phyloP scores from a whole-genome alignment of 2,113 vertebrate genomes.

The Podocnemis expansa region DNA sequence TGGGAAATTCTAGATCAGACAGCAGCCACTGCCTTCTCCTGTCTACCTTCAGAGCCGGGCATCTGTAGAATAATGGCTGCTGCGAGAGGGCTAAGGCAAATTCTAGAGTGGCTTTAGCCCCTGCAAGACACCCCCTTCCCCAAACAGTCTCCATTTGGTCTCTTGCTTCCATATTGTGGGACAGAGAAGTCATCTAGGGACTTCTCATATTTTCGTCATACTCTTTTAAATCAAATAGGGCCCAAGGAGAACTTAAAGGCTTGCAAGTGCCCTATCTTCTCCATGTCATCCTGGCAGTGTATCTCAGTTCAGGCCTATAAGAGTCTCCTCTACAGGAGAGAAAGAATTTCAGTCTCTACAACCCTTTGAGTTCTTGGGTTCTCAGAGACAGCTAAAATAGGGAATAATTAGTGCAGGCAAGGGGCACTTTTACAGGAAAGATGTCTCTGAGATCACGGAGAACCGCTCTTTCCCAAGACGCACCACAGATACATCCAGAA shows the following conservation, averaged over 20 bases:
- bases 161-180: not conserved
- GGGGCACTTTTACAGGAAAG: not conserved
- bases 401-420: not conserved
- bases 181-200: not conserved
- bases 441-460: not conserved
- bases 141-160: too few species aligned
- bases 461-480: not conserved
- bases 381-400: not conserved
- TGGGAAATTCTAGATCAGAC: not conserved
- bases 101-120: too few species aligned
- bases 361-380: not conserved
- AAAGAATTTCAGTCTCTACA: not conserved
- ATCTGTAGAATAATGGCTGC: too few species aligned
- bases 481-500: not conserved
- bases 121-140: too few species aligned
- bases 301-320: constrained; percentile 8
- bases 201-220: not conserved
- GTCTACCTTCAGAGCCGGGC: too few species aligned
- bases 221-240: not conserved
- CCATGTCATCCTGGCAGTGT: not conserved
- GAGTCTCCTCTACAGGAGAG: not conserved
- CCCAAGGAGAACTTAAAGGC: constrained; percentile 11
- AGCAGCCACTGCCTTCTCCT: too few species aligned
- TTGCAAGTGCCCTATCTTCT: constrained; percentile 11
- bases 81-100: too few species aligned